Percentiles rank a stretch among this genome's conserved stretches.
Conservation (phyloP, 1,140 invertebrate species). For the Drosophila chauvacae region DNA sequence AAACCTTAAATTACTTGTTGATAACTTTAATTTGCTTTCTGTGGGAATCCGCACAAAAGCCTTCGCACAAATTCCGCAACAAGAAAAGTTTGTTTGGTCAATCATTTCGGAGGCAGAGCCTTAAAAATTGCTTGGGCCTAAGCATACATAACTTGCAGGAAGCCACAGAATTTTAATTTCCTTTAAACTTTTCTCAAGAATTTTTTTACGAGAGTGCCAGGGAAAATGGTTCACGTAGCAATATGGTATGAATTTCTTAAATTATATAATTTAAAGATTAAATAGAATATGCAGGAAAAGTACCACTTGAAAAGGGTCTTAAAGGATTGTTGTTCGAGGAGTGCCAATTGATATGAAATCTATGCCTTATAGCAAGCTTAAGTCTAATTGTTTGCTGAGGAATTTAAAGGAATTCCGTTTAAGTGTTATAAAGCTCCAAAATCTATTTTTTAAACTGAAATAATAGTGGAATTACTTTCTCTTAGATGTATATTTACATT, state of each 20-base stretch:
- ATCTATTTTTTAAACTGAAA: background rate
- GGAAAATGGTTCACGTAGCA: background rate
- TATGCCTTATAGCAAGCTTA: background rate
- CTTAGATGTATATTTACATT: background rate
- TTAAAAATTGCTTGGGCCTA: slow-evolving; percentile 35
- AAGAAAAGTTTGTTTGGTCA: slow-evolving; percentile 40
- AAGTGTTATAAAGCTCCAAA: too few species aligned
- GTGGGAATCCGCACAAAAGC: slow-evolving; percentile 17
- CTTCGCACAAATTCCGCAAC: slow-evolving; percentile 24
- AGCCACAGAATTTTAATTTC: slow-evolving; percentile 48
- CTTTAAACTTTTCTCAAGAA: slow-evolving; percentile 14
- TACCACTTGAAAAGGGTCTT: background rate
- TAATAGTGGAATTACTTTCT: background rate
- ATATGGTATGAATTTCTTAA: background rate
- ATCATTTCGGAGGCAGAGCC: slow-evolving; percentile 25
- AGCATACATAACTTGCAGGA: slow-evolving; percentile 38
- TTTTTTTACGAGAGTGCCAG: background rate
- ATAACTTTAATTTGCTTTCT: slow-evolving; percentile 42
- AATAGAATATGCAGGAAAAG: background rate
- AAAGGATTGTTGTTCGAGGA: background rate
- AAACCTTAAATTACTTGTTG: slow-evolving; percentile 32
- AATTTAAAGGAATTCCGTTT: background rate
- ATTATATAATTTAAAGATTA: slow-evolving; percentile 4
- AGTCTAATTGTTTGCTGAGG: background rate
- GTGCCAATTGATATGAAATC: background rate